phyloP scores from a whole-genome alignment of 2,888 invertebrate species.

The Dendrolimus houi region DNA sequence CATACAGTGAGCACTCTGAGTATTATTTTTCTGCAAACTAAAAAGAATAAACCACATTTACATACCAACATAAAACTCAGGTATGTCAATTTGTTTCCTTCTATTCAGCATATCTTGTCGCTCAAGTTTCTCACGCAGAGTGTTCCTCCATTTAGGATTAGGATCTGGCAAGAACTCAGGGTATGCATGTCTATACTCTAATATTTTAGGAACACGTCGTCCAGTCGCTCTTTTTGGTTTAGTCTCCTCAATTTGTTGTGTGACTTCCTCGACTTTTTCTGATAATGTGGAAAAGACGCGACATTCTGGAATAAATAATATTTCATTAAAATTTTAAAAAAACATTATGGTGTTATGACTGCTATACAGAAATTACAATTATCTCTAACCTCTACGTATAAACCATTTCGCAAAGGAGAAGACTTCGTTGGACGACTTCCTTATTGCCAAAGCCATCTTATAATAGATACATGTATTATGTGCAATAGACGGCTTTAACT shows the following conservation, averaged over 20 bases:
- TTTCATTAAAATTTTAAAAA: conserved; percentile 1
- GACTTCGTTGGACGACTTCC: conserved; percentile 37
- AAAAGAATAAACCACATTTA: conserved; percentile 7
- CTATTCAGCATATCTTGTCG: conserved; percentile 94
- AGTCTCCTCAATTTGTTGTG: conserved; percentile 7
- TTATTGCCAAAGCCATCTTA: conserved; percentile 46
- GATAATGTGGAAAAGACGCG: conserved; percentile 45
- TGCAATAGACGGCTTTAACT: too few relatives aligned
- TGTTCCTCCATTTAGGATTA: conserved; percentile 84
- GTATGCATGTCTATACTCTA: conserved; percentile 82
- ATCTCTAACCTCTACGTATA: conserved; percentile 52
- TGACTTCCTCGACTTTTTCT: conserved; percentile 29
- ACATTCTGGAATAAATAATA: conserved; percentile 31
- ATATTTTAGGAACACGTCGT: conserved; percentile 26
- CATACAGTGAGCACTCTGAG: too few relatives aligned
- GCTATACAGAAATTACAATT: too few relatives aligned
- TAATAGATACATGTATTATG: background rate
- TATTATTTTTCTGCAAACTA: background rate
- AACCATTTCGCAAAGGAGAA: conserved; percentile 50
- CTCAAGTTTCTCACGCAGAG: conserved; percentile 90
- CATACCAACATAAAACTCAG: conserved; percentile 98
- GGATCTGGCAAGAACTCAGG: conserved; percentile 96
- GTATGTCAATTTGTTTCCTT: conserved; percentile 88
- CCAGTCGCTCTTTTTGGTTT: background rate
- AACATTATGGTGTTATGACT: background rate